Evolutionary conservation across 2,888 invertebrate genomes (phyloP), one percentile per base, ranked within the genome.

Genomic region (Diloba caeruleocephala): DNA sequence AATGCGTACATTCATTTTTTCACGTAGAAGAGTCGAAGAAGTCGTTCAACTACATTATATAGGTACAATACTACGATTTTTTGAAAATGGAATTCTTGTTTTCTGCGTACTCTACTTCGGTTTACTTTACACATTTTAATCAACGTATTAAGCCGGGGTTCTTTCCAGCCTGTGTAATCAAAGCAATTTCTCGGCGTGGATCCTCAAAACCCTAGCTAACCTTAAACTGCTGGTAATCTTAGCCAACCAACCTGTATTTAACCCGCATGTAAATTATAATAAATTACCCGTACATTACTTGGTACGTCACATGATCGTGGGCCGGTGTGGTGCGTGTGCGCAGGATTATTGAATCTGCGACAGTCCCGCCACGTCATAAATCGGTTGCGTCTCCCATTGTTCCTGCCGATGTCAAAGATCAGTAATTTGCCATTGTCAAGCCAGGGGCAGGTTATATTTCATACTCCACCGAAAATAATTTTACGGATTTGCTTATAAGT

Each of bases 371-470:
- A 84, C 85, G 58, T 85, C 84, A 81, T 85, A 85, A 85, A 85
- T 84, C 82, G 68, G 78, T 74, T 78, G 77, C 82, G 82, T 84
- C 84, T 82, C 76, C 90, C 89, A 91, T 92, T 92, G 91, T 92
- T 89, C 85, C 82, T 73, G 76, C 75, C 77, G 81, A 89, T 89
- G 92, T 90, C 90, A 92, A 90, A 92, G 92, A 92, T 92, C 90
- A 89, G 88, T 88, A 89, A 91, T 91, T 90, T 91, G 87, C 90
- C 86, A 87, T 91, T 90, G 89, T 87, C 79, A 36, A 84, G 79
- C 74, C 82, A 78, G 77, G 74, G 65, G 77, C 75, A 67, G 56
- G 65, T 67, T 71, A 72, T 66, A 43, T 38, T 44, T 48, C 58
- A 71, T 43, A 46, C 36, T 39, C 33, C 4, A 54, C 33, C 45